These are phyloP conservation scores for Mastigias papua DNA, from an alignment of 30 jellyfish, hydroid and myxozoan species.

Conservation along the genomic window DNA sequence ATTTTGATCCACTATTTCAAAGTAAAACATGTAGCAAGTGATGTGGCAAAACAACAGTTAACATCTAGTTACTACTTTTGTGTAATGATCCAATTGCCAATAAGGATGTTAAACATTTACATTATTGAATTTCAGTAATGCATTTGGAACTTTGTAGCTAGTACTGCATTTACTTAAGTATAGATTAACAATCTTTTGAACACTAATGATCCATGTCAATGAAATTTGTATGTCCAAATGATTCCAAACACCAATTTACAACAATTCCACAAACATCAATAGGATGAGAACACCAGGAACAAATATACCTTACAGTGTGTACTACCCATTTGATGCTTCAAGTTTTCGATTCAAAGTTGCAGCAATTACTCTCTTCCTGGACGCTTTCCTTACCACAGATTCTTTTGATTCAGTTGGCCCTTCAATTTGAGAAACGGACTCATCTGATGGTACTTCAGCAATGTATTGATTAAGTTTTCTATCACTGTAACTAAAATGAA, in stretches of 20 bases:
- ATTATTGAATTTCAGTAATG: no score
- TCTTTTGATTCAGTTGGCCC: background rate
- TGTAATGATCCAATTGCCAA: no score
- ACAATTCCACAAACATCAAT: background rate
- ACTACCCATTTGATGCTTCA: slow-evolving; percentile 34
- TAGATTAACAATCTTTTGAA: no score
- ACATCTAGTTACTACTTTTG: no score
- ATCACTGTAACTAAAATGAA: background rate
- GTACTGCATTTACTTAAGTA: no score
- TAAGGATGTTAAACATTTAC: no score
- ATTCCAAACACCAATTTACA: background rate
- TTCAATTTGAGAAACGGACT: background rate
- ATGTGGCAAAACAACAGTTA: no score
- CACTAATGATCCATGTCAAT: no score
- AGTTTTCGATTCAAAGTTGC: slow-evolving; percentile 45
- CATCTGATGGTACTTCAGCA: background rate
- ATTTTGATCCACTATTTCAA: no score
- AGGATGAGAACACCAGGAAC: no score
- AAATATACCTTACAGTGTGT: background rate
- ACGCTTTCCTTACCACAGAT: background rate
- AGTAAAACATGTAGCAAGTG: no score
- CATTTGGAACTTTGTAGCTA: no score
- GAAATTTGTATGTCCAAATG: background rate
- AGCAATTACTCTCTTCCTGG: slow-evolving; percentile 26
- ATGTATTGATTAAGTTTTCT: background rate